Base-by-base conservation (phyloP, 2,797 vertebrate genomes). In the Scleropages formosus region DNA sequence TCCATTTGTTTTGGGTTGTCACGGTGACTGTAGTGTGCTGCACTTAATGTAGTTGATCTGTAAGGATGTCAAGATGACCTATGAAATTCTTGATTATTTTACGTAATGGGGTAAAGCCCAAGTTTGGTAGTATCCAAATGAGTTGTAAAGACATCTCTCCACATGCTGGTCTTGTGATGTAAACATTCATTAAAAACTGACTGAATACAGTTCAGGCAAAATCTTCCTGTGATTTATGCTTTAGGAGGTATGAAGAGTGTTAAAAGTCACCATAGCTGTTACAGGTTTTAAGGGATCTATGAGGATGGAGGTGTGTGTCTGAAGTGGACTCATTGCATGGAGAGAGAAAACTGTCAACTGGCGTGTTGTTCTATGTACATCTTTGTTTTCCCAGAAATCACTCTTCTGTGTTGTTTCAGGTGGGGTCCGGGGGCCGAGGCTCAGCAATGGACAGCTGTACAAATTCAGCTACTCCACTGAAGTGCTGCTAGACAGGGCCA, bases 391-490 rank as follows among this genome's bases (percentile, higher is more conserved):
- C 46, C 79, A 78, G 76, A 75, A 72, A 78, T 77, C 74, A 65
- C 65, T 73, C 39, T 69, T 62, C 63, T 79, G 60, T 92, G 88
- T 92, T 91, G 86, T 85, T 87, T 85, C 89, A 93, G 93, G 89
- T 92, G 91, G 60, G 78, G 94, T 89, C 66, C 90, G 91, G 49
- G 96, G 95, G 79, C 94, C 94, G 81, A 93, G 91, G 61, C 90
- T 98, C 80, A 95, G 93, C 85, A 95, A 96, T 89, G 94, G 95
- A 80, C 94, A 91, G 83, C 86, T 96, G 61, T 98, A 99, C 78
- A 95, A 92, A 89, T 97, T 95, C 88, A 84, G 89, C 79, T 99
- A 99, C 87, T 90, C 85, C 74, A 89, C 93, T 0, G 95, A 97
- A 84, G 93, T 98, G 75, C 88, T 92, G 78, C 80, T 98, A 68